phyloP scores from a whole-genome alignment of 2,888 invertebrate genomes.

The Sarcophaga caerulescens region DNA sequence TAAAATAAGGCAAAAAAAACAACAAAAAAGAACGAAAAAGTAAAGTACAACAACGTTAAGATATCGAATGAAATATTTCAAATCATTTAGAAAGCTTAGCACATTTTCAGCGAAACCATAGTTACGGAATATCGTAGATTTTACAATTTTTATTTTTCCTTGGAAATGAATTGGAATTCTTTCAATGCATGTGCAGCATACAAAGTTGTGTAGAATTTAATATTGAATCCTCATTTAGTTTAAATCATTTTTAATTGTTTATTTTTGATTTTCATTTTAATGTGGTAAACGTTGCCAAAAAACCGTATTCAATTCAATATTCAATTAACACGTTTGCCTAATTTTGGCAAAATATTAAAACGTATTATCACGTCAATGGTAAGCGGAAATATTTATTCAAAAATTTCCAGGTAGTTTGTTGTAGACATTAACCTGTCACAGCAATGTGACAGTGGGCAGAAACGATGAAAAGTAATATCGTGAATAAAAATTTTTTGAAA shows the following conservation, averaged over 20 bases:
- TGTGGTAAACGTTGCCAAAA: conserved; percentile 34
- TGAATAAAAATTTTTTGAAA: too few species aligned
- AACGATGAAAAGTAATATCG: too few species aligned
- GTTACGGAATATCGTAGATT: too few species aligned
- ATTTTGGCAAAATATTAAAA: conserved; percentile 43
- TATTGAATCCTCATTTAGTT: too few species aligned
- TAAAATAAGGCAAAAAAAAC: too few species aligned
- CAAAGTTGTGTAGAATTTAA: too few species aligned
- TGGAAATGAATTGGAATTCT: too few species aligned
- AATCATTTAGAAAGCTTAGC: too few species aligned
- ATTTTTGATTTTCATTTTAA: conserved; percentile 18
- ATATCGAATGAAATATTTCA: too few species aligned
- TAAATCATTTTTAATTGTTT: conserved; percentile 1
- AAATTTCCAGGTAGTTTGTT: conserved; percentile 53
- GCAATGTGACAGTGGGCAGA: conserved; percentile 7
- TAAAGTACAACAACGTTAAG: neutral
- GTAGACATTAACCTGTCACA: conserved; percentile 31
- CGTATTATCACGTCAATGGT: conserved; percentile 15
- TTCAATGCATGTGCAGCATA: too few species aligned
- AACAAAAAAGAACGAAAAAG: conserved; percentile 6
- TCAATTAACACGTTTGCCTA: conserved; percentile 57
- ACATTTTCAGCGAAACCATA: too few species aligned
- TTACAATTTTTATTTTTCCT: too few species aligned
- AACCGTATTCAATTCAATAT: neutral
- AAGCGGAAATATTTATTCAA: conserved; percentile 25